Conservation (phyloP, 1,140 invertebrate species). For the Nautilus pompilius region DNA sequence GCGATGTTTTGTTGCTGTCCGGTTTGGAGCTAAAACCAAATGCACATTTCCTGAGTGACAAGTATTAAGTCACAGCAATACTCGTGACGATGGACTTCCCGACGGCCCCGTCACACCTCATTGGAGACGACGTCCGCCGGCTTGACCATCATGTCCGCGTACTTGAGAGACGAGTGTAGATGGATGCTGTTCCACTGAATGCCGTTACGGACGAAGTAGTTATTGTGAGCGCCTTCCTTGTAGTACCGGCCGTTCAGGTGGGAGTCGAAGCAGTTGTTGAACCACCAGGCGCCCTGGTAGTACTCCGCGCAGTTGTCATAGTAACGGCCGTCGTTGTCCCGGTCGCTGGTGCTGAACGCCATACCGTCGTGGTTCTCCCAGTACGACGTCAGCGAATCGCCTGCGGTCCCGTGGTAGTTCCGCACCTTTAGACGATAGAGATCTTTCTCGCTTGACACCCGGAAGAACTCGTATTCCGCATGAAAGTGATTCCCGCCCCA, state of each 20-base stretch:
- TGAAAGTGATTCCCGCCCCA: constrained; percentile 56
- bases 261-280: constrained; percentile 82
- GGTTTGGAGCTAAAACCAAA: too few species aligned
- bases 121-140: constrained; percentile 29
- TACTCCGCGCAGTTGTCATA: constrained; percentile 69
- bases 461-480: constrained; percentile 69
- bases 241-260: constrained; percentile 88
- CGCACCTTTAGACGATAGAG: constrained; percentile 67
- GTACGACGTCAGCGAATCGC: constrained; percentile 49
- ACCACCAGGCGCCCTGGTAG: constrained; percentile 61
- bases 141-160: constrained; percentile 48
- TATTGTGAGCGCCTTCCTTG: constrained; percentile 43
- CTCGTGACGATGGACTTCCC: too few species aligned
- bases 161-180: constrained; percentile 47
- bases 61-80: too few species aligned
- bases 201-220: constrained; percentile 51
- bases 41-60: too few species aligned
- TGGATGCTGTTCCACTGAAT: constrained; percentile 55
- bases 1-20: too few species aligned
- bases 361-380: constrained; percentile 64
- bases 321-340: constrained; percentile 69
- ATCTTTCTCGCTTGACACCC: constrained; percentile 65
- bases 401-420: constrained; percentile 63
- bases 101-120: constrained; percentile 18
- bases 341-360: constrained; percentile 71